Base-by-base conservation (phyloP, 2,113 vertebrate genomes). In the Puntigrus tetrazona region DNA sequence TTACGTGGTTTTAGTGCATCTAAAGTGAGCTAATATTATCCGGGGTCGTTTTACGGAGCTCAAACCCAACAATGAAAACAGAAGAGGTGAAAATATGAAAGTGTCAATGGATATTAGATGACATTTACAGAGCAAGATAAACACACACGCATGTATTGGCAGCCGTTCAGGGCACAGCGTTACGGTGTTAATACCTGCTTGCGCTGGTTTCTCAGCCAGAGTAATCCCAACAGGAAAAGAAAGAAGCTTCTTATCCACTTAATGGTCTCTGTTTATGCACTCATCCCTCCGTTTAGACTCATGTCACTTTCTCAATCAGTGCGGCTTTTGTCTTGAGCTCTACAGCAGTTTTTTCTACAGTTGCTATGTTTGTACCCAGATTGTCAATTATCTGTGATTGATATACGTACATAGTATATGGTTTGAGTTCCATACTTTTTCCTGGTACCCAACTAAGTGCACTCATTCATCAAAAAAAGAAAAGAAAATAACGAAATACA, bases 171-270 rank as follows among this genome's bases (percentile, higher is more conserved):
- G 57, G 43, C 50, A 52, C 61, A 63, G 5, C 89, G 90, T 92
- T 90, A 91, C 85, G 90, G 88, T 89, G 88, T 84, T 92, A 91
- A 92, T 91, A 86, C 90, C 88, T 88, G 74, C 89, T 91, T 92
- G 88, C 82, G 73, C 91, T 92, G 38, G 75, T 90, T 92, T 87
- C 82, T 81, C 86, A 65, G 85, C 88, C 84, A 52, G 22, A 82
- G 63, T 91, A 88, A 92, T 90, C 89, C 87, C 38, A 50, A 70
- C 20, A 25, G 65, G 59, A 43, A 81, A 82, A 81, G 82, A 86
- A 85, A 86, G 3, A 22, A 5, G 88, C 86, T 73, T 63, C 87
- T 88, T 88, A 92, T 90, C 89, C 88, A 86, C 84, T 89, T 86
- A 89, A 76, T 67, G 29, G 77, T 34, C 83, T 78, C 79, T 81